Base-by-base conservation (phyloP, 2,888 invertebrate genomes). In the Trissoscelio sp. region DNA sequence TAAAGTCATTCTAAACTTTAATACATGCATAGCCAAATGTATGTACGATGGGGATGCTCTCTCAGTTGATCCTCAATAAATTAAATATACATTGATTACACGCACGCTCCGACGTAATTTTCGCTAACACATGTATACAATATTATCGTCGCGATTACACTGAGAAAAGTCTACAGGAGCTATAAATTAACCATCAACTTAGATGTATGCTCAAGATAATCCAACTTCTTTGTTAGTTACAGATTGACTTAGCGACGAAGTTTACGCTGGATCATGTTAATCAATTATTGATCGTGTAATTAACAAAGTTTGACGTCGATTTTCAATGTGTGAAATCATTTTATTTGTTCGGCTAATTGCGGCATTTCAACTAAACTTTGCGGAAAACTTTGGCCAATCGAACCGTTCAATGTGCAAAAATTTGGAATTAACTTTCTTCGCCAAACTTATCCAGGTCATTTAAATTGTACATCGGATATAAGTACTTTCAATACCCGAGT, bases 11-110 rank as follows among this genome's bases (percentile, higher is more conserved):
- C 57, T 82, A 81, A 79, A 83, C 46, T 74, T 75, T 83, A 69
- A 83, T 73, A 86, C 83, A 85, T 86, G 86, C 83, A 87, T 67
- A 72, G 58, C 72, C 83, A 83, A 86, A 83, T 84, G 85, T 87
- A 86, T 86, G 85, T 85, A 87, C 81, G 75, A 79, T 83, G 31
- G 31, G 9, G 6, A 7, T 69, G 84, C 83, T 81, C 77, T 57
- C 55, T 55, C 51, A 16, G 67, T 37, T 74, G 74, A 67, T 70
- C 6, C 22, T 75, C 51, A 72, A 67, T 72, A 72, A 81, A 72
- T 67, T 83, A 82, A 80, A 81, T 83, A 80, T 86, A 87, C 83
- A 84, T 82, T 83, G 83, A 86, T 37, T 84, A 83, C 83, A 86
- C 84, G 82, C 81, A 75, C 77, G 81, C 81, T 80, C 72, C 82